Evolutionary conservation across 1,140 invertebrate genomes (phyloP).

Genomic region (Formica selysi): DNA sequence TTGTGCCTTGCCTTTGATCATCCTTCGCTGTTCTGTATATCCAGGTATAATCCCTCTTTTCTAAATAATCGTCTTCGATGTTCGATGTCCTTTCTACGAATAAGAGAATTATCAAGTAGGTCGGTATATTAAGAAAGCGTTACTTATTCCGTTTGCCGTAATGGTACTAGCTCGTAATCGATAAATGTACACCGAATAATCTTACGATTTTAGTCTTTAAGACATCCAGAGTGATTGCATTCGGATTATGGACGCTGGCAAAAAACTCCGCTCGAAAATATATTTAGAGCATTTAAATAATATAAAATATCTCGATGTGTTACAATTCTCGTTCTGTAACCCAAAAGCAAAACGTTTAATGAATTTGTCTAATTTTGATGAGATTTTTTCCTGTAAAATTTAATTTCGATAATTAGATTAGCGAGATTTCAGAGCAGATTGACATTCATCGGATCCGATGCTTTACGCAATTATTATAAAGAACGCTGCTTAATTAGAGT

Average conservation of each 20-base stretch:
- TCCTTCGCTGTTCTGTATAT: slow-evolving; percentile 74
- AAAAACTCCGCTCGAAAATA: background rate
- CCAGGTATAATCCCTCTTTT: slow-evolving; percentile 64
- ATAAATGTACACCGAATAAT: slow-evolving; percentile 60
- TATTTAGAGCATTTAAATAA: background rate
- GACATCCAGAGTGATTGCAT: slow-evolving; percentile 34
- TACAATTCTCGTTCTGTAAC: background rate
- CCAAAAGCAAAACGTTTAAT: background rate
- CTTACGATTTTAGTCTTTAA: slow-evolving; percentile 45
- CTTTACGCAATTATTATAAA: slow-evolving; percentile 48
- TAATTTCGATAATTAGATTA: background rate
- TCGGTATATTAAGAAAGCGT: slow-evolving; percentile 24
- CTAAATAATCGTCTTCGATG: slow-evolving; percentile 78
- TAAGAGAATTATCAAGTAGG: slow-evolving; percentile 52
- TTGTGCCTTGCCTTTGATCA: slow-evolving; percentile 81
- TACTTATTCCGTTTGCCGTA: slow-evolving; percentile 25
- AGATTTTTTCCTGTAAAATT: background rate
- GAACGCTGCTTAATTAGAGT: slow-evolving; percentile 2
- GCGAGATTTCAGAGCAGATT: slow-evolving; percentile 33
- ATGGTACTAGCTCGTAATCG: slow-evolving; percentile 46
- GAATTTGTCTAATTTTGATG: background rate
- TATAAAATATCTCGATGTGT: background rate
- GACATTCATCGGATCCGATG: slow-evolving; percentile 29
- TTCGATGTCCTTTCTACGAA: slow-evolving; percentile 79
- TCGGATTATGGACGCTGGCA: slow-evolving; percentile 25